phyloP scores from a whole-genome alignment of 2,797 vertebrate species.

The Onychomys leucogaster region DNA sequence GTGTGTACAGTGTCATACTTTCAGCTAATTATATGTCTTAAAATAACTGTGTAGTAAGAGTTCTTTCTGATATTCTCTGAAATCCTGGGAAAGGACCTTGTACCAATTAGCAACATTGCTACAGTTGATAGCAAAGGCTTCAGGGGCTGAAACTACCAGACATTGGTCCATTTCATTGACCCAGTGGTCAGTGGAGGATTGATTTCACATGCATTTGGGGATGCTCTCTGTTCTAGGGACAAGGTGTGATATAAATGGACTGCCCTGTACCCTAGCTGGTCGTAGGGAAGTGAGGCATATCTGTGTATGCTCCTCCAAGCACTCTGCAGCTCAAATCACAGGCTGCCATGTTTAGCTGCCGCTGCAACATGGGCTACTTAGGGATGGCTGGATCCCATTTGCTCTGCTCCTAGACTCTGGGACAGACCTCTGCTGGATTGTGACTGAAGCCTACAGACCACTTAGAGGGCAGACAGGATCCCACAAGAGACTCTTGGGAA shows the following conservation, averaged over 20 bases:
- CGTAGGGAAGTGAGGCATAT: background rate
- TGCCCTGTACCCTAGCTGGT: background rate
- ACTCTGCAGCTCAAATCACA: conserved; percentile 42
- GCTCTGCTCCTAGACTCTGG: background rate
- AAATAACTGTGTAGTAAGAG: background rate
- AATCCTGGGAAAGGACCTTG: background rate
- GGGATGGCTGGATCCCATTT: background rate
- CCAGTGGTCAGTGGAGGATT: accelerated
- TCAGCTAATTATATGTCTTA: conserved; percentile 15
- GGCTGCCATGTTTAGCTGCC: conserved; percentile 46
- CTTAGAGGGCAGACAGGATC: background rate
- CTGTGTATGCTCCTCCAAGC: background rate
- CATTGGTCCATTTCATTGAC: accelerated
- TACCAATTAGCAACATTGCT: accelerated
- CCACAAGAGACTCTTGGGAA: background rate
- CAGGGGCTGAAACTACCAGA: accelerated
- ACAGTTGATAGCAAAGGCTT: accelerated
- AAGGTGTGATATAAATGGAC: background rate
- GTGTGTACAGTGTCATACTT: accelerated
- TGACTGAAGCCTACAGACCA: background rate
- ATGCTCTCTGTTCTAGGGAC: background rate
- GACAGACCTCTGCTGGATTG: background rate
- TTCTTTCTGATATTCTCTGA: background rate
- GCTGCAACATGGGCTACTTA: background rate
- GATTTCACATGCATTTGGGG: background rate